These are phyloP conservation scores for Drosophila ogumai DNA, from an alignment of 1,140 invertebrate genomes.

Conservation along the genomic window DNA sequence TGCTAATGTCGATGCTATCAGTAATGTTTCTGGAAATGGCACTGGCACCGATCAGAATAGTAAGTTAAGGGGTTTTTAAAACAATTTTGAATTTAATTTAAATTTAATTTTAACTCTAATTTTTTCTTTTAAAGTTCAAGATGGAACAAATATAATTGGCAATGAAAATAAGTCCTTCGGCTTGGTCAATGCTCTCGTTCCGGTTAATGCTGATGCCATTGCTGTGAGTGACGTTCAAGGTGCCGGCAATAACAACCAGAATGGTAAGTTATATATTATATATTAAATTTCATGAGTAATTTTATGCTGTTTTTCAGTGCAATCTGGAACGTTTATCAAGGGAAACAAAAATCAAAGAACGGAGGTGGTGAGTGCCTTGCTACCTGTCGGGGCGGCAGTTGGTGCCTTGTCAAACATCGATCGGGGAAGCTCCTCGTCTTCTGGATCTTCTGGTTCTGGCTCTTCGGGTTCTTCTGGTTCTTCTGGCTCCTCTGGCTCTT, in stretches of 20 bases:
- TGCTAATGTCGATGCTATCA: background rate
- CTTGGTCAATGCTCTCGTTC: background rate
- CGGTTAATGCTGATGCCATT: background rate
- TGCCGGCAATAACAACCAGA: background rate
- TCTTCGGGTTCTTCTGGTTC: background rate
- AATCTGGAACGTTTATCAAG: conserved; percentile 1
- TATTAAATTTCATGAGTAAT: background rate
- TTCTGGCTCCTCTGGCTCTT: background rate
- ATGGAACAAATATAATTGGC: background rate
- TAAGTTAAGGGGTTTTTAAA: background rate
- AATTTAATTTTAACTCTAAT: background rate
- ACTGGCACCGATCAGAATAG: background rate
- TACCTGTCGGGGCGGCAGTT: background rate
- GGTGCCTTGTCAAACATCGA: background rate
- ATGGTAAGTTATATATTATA: background rate
- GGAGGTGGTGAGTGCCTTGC: background rate
- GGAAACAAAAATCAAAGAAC: background rate
- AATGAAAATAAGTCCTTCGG: background rate
- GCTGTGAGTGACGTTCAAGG: background rate
- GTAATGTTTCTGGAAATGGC: background rate
- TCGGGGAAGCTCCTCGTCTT: background rate
- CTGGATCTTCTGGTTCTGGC: background rate
- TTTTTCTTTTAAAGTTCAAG: background rate
- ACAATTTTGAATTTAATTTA: background rate
- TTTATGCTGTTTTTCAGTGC: background rate